Percentiles rank a stretch among this genome's conserved stretches.
Conservation (phyloP, 2,113 vertebrate genomes). For the Melanerpes aurifrons region DNA sequence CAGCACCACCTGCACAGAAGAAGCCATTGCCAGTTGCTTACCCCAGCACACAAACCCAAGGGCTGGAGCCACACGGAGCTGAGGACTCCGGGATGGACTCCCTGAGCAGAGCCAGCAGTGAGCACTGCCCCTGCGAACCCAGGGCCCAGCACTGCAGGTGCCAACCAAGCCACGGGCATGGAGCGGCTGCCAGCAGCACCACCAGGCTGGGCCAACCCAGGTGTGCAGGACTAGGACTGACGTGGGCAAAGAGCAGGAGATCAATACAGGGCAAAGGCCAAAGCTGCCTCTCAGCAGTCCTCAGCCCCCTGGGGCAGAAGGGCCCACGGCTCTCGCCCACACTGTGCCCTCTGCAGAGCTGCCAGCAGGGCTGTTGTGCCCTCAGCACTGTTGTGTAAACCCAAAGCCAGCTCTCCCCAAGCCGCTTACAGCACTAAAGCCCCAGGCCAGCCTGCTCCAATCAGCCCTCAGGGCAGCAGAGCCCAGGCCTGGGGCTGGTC, state of each 20-base stretch:
- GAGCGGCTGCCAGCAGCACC: background rate
- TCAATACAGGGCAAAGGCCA: background rate
- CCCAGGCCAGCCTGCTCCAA: background rate
- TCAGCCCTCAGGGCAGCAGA: too few species aligned
- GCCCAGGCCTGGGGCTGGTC: too few species aligned
- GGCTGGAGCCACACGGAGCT: background rate
- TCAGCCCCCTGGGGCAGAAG: background rate
- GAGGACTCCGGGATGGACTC: accelerated
- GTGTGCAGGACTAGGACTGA: background rate
- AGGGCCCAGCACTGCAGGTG: background rate
- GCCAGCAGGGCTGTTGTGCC: background rate
- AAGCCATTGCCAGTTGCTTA: background rate
- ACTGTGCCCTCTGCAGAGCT: background rate
- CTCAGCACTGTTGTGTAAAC: background rate
- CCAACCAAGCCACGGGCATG: accelerated
- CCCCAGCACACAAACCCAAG: background rate
- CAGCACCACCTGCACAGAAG: too few species aligned
- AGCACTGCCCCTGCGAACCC: background rate
- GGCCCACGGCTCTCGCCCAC: accelerated
- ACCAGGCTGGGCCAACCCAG: accelerated
- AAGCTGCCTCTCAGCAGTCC: background rate
- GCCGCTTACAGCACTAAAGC: conserved; percentile 6
- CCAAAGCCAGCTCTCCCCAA: conserved; percentile 30
- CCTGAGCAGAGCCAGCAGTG: accelerated
- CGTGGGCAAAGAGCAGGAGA: background rate